Base-by-base conservation (phyloP, 2,888 invertebrate genomes). In the Pristionchus mayeri region DNA sequence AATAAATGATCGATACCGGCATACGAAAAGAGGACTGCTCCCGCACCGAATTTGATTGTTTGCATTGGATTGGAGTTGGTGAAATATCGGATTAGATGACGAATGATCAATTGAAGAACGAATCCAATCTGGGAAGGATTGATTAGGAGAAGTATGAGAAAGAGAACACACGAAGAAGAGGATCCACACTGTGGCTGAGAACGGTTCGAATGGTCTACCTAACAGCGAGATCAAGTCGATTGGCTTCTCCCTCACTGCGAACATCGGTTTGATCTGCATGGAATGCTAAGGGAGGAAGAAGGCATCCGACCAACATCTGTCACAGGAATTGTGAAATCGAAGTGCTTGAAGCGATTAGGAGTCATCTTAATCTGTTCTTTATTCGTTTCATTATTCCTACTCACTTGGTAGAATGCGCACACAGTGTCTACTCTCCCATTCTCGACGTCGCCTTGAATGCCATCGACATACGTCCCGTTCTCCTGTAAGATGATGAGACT, bases 241-340 rank as follows among this genome's bases (percentile, higher is more conserved):
- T 24, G 75, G 75, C 27, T 37, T 44, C 24, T 75, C 75, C 24
- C 75, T n/a, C n/a, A 75, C 75, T 24, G 75, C 75, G 21, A 75
- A 75, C 48, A 75, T 75, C 13, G 75, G 75, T 27, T 75, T 75
- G 48, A 75, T 75, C 44, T 75, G 75, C 2, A 57, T 57, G n/a
- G n/a, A n/a, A 13, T 57, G 7, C 24, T 57, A 21, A 57, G 57
- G 24, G 21, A 24, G 24, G 6, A 57, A 24, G 21, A 57, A n/a
- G 24, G 57, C 7, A 24, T n/a, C n/a, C n/a, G 21, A n/a, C 21
- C 21, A 3, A 44, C 75, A 44, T 75, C 75, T 7, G 75, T 75
- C 9, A 75, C 75, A 2, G 75, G 44, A 48, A 75, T 75, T 2
- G 75, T 75, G 75, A 75, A 75, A 48, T 75, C 75, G 21, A 75